Percentiles rank a stretch among this genome's conserved stretches.
phyloP scores from a whole-genome alignment of 2,888 invertebrate species.

The Caenorhabditis sp. region DNA sequence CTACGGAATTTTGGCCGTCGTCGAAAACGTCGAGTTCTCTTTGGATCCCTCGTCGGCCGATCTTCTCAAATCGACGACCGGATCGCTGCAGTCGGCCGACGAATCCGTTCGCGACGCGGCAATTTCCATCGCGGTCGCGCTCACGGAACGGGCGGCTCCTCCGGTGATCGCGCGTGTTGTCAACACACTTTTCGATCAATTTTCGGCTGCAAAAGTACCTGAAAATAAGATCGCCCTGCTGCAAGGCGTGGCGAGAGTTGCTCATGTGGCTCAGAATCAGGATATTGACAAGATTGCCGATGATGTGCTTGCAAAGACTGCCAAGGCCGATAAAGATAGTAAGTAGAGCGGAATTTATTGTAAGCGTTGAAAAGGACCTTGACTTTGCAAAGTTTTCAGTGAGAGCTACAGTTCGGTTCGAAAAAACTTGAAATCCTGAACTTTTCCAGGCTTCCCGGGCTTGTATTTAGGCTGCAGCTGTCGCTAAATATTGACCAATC shows the following conservation, averaged over 20 bases:
- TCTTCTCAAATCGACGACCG: conserved; percentile 51
- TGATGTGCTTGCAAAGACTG: conserved; percentile 59
- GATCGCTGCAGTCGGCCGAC: conserved; percentile 21
- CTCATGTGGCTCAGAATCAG: conserved; percentile 9
- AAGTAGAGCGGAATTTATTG: conserved; percentile 19
- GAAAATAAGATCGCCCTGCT: conserved; percentile 56
- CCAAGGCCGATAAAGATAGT: conserved; percentile 63
- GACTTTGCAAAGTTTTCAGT: background rate
- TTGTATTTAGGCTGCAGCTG: no score
- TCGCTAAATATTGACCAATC: no score
- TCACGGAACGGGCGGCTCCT: conserved; percentile 21
- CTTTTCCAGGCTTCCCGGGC: no score
- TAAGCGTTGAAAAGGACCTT: background rate
- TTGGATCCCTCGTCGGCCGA: conserved; percentile 55
- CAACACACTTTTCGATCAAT: conserved; percentile 56
- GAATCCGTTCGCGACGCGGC: conserved; percentile 43
- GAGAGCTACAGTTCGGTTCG: no score
- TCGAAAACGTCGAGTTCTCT: conserved; percentile 44
- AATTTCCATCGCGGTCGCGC: conserved; percentile 32
- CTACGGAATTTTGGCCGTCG: conserved; percentile 58
- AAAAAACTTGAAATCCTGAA: no score
- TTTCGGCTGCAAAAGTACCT: conserved; percentile 51
- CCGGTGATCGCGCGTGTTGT: conserved; percentile 41
- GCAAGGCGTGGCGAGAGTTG: conserved; percentile 53
- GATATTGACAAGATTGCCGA: conserved; percentile 58